Evolutionary conservation across 2,113 vertebrate genomes (phyloP), one percentile per base, ranked within the genome.

Genomic region (Mixornis gularis): DNA sequence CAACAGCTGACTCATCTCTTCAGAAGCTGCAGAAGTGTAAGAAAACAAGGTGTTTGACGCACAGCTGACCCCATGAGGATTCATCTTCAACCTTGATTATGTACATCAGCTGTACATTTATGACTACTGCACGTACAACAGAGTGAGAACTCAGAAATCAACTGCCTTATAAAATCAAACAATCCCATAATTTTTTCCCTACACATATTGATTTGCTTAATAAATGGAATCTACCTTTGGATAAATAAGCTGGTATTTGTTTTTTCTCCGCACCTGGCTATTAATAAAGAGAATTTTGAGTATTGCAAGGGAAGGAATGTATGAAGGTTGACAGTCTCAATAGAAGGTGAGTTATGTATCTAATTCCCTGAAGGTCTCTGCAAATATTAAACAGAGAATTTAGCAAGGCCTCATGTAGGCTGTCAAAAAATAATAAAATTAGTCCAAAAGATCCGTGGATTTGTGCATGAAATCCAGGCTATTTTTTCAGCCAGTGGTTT

Each of bases 111-210:
- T 51, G 3, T 27, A 19, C 43, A 32, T 63, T 78, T 58, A 11
- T 25, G 20, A 43, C 22, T 40, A 15, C 16, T n/a, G 12, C 12
- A 30, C 1, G 2, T 5, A 6, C 6, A 48, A 7, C 26, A 10
- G 3, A 27, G 17, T 32, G 38, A 29, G 25, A 72, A 59, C 34
- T 36, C 18, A 53, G 49, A 69, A 69, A 51, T 44, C 49, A 65
- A 10, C 7, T 6, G 10, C 13, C 6, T 83, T 29, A 24, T 29
- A 20, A 40, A 56, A 76, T 15, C 3, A 58, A 79, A 24, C 12
- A 62, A 36, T 44, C 1, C 3, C 1, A 0, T 22, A 15, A 0
- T 26, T 69, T 59, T 46, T 40, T 26, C 26, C 8, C 10, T 40
- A 8, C 2, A 8, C 3, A 0, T 63, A 52, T 2, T 56, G 12